Percentiles rank a stretch among this genome's conserved stretches.
Evolutionary conservation across 2,888 invertebrate genomes (phyloP).

Genomic region (Acronicta leporina): DNA sequence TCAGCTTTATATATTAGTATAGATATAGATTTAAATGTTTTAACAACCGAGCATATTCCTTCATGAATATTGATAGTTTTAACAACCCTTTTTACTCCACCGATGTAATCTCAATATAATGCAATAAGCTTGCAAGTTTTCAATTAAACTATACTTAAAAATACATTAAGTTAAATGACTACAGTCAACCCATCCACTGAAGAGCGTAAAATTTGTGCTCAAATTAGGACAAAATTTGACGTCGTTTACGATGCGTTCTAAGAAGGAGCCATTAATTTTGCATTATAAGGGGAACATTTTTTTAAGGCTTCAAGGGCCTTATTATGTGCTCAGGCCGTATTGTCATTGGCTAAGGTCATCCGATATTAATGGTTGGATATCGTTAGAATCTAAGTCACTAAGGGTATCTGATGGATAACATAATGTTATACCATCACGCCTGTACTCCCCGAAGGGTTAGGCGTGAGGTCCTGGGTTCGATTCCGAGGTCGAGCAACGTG

Average conservation of each 20-base stretch:
- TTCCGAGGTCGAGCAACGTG: too few species aligned
- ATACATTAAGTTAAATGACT: conserved; percentile 40
- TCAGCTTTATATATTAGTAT: too few species aligned
- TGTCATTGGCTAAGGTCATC: too few species aligned
- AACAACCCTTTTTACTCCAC: conserved; percentile 24
- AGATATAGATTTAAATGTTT: background rate
- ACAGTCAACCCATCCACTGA: conserved; percentile 10
- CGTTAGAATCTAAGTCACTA: too few species aligned
- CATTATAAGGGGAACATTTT: conserved; percentile 26
- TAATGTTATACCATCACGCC: too few species aligned
- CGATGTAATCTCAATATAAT: conserved; percentile 4
- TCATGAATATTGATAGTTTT: conserved; percentile 22
- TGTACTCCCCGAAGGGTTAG: too few species aligned
- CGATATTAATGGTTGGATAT: too few species aligned
- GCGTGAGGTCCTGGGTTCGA: too few species aligned
- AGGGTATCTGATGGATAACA: too few species aligned
- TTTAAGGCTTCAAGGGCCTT: too few species aligned
- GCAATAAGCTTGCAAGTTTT: conserved; percentile 20
- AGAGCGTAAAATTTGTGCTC: conserved; percentile 20
- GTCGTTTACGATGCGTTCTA: conserved; percentile 27
- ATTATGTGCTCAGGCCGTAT: too few species aligned
- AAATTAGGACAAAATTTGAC: conserved; percentile 16
- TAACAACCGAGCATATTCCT: conserved; percentile 13
- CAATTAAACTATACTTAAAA: conserved; percentile 49
- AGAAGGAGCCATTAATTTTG: conserved; percentile 42